Percentiles rank a stretch among this genome's conserved stretches.
Evolutionary conservation across 92 coral and sea anemone species (phyloP).

Genomic region (Phenganax marumi): DNA sequence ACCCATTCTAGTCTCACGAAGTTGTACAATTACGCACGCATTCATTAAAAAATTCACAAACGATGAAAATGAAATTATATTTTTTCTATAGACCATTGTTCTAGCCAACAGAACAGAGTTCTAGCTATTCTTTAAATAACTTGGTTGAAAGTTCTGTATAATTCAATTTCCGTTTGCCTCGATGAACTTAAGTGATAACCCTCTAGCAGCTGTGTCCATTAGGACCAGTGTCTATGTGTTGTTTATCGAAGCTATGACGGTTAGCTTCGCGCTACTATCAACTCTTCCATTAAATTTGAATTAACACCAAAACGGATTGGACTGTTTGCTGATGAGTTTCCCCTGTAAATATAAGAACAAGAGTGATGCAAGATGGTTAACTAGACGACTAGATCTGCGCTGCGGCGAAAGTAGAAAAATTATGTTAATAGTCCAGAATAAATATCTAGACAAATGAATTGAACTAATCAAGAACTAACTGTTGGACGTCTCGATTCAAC

Average conservation of each 20-base stretch:
- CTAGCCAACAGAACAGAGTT: constrained; percentile 18
- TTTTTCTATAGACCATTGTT: neutral
- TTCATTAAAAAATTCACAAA: neutral
- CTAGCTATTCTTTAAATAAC: constrained; percentile 22
- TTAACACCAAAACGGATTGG: constrained; percentile 3
- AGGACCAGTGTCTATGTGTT: constrained; percentile 13
- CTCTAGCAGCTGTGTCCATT: constrained; percentile 38
- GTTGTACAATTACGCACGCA: neutral
- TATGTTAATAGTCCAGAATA: no score
- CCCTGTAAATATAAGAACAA: no score
- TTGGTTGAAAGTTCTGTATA: constrained; percentile 12
- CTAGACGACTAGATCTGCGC: no score
- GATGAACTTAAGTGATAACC: constrained; percentile 45
- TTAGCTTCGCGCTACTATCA: constrained; percentile 19
- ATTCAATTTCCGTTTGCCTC: constrained; percentile 40
- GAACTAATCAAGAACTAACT: no score
- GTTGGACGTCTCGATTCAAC: no score
- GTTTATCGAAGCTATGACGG: constrained; percentile 41
- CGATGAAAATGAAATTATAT: neutral
- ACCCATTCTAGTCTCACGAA: neutral
- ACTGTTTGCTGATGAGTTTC: no score
- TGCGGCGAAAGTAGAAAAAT: no score
- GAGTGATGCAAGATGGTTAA: no score
- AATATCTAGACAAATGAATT: no score
- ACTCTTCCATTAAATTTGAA: constrained; percentile 25